Evolutionary conservation across 2,888 invertebrate genomes (phyloP).

Genomic region (Latrodectus elegans): DNA sequence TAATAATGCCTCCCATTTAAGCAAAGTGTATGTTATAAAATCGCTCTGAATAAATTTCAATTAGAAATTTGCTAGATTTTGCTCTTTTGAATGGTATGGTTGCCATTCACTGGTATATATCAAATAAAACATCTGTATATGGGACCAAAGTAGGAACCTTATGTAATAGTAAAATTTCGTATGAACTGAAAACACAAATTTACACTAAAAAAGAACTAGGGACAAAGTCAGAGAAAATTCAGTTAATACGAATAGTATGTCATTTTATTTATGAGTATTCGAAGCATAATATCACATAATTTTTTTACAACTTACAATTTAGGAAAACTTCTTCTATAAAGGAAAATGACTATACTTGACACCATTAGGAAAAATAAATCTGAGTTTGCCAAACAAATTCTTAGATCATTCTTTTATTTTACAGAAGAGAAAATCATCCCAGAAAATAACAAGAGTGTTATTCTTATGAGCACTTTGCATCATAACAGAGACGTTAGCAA

Average conservation of each 20-base stretch:
- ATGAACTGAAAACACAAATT: too few species aligned
- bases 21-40: too few species aligned
- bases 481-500: too few species aligned
- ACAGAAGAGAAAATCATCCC: not conserved
- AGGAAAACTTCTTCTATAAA: slow-evolving; percentile 10
- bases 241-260: slow-evolving; percentile 7
- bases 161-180: not conserved
- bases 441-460: not conserved
- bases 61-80: too few species aligned
- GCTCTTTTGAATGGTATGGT: too few species aligned
- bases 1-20: too few species aligned
- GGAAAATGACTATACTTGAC: not conserved
- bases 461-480: too few species aligned
- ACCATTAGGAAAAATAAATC: not conserved
- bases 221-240: slow-evolving; percentile 14
- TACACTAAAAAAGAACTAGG: not conserved
- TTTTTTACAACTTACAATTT: slow-evolving; percentile 5
- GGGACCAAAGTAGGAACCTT: not conserved
- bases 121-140: too few species aligned
- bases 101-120: too few species aligned
- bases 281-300: not conserved
- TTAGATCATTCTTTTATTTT: not conserved
- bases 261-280: not conserved
- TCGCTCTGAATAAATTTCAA: too few species aligned
- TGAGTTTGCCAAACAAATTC: not conserved